Evolutionary conservation across 2,888 invertebrate genomes (phyloP).

Genomic region (Sinohyriopsis cumingii): DNA sequence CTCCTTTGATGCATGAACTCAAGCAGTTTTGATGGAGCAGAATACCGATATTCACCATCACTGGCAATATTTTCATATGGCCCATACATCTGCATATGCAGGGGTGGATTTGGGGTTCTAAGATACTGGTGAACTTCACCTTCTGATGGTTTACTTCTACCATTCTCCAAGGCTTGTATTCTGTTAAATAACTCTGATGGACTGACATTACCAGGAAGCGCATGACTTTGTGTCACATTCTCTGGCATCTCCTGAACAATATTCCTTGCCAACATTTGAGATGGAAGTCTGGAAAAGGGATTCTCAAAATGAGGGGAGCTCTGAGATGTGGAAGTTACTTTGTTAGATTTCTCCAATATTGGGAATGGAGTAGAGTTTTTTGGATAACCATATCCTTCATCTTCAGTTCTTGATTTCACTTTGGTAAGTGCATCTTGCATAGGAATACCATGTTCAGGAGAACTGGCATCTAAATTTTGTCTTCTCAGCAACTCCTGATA

Average conservation of each 20-base stretch:
- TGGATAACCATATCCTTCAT: not conserved
- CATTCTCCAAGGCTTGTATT: constrained; percentile 1
- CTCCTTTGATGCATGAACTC: not conserved
- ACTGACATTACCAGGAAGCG: not conserved
- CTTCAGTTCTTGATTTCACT: no score
- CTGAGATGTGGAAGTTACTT: not conserved
- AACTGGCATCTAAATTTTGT: no score
- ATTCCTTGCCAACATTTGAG: not conserved
- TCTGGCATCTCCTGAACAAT: not conserved
- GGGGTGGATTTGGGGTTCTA: no score
- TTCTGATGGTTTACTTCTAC: not conserved
- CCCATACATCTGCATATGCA: not conserved
- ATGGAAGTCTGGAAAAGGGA: not conserved
- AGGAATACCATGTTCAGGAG: not conserved
- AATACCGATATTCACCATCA: not conserved
- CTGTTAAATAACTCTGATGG: constrained; percentile 13
- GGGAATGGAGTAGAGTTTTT: constrained; percentile 12
- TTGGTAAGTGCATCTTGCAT: not conserved
- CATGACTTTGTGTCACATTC: not conserved
- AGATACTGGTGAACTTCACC: no score
- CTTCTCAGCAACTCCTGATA: no score
- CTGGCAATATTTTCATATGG: not conserved
- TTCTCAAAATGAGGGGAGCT: not conserved
- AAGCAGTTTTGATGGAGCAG: not conserved
- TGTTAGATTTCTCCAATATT: constrained; percentile 10